phyloP scores from a whole-genome alignment of 2,113 vertebrate genomes.

The Sigmodon hispidus region DNA sequence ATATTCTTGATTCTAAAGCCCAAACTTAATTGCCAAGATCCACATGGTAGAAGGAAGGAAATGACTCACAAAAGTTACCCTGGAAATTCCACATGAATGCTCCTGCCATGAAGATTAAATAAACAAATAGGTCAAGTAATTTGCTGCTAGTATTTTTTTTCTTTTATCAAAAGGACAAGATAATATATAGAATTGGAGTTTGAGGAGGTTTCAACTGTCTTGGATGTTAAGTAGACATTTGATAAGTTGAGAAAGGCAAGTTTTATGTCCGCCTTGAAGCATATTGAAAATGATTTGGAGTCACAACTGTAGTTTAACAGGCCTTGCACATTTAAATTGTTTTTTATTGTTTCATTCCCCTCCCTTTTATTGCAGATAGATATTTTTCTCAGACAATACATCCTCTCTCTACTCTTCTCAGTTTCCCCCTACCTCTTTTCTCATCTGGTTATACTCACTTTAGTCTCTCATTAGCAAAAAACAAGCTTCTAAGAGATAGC shows the following conservation, averaged over 20 bases:
- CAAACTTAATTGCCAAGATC: not conserved
- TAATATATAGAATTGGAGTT: not conserved
- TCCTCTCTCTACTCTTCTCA: not conserved
- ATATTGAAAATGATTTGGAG: slow-evolving; percentile 1
- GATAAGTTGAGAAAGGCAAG: not conserved
- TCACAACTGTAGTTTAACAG: not conserved
- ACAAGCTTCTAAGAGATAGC: not conserved
- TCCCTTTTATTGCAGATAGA: not conserved
- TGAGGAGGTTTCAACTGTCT: not conserved
- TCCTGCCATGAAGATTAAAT: too few species aligned
- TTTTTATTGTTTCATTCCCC: slow-evolving; percentile 13
- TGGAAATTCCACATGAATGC: not conserved
- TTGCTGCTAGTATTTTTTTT: not conserved
- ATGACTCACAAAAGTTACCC: not conserved
- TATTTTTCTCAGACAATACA: not conserved
- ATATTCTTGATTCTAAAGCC: not conserved
- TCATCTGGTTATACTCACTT: too few species aligned
- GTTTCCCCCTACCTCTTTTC: not conserved
- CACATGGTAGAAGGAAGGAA: not conserved
- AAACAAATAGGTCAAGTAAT: not conserved
- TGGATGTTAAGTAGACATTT: not conserved
- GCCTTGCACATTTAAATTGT: not conserved
- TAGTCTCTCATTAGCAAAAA: not conserved
- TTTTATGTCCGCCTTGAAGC: not conserved
- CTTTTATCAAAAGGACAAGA: not conserved